Evolutionary conservation across 2,888 invertebrate genomes (phyloP).

Genomic region (Pseudococcus longispinus): DNA sequence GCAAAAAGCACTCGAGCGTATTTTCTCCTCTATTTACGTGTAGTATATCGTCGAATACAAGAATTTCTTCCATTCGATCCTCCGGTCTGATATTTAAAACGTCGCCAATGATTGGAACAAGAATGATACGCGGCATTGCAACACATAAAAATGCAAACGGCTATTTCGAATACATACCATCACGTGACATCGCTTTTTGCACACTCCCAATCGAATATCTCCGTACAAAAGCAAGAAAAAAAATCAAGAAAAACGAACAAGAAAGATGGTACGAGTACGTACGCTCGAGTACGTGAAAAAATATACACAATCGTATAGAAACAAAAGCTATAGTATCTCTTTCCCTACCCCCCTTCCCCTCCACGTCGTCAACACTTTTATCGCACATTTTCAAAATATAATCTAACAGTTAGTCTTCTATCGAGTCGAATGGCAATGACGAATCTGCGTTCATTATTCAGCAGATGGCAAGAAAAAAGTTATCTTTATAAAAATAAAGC

Average conservation of each 20-base stretch:
- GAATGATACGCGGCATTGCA: constrained; percentile 37
- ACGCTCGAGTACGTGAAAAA: not conserved
- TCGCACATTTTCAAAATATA: constrained; percentile 29
- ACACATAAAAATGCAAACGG: constrained; percentile 31
- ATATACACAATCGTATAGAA: not conserved
- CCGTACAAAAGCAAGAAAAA: not conserved
- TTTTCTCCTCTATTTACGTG: constrained; percentile 19
- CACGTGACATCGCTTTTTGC: constrained; percentile 39
- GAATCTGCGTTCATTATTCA: constrained; percentile 18
- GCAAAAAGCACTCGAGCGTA: constrained; percentile 40
- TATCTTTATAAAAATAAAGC: not conserved
- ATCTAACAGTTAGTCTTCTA: constrained; percentile 20
- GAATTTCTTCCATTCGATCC: constrained; percentile 47
- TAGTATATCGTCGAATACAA: not conserved
- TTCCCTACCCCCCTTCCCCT: not conserved
- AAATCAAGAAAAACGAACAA: not conserved
- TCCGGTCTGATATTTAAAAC: constrained; percentile 44
- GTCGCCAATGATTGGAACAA: constrained; percentile 51
- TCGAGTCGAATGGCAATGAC: constrained; percentile 23
- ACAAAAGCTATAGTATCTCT: not conserved
- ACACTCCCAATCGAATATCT: constrained; percentile 31
- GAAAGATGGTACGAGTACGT: not conserved
- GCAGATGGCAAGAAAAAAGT: not conserved
- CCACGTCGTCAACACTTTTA: not conserved
- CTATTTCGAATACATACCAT: constrained; percentile 50